Percentiles rank a stretch among this genome's conserved stretches.
Evolutionary conservation across 2,888 invertebrate genomes (phyloP).

Genomic region (Nymphalis urticae): DNA sequence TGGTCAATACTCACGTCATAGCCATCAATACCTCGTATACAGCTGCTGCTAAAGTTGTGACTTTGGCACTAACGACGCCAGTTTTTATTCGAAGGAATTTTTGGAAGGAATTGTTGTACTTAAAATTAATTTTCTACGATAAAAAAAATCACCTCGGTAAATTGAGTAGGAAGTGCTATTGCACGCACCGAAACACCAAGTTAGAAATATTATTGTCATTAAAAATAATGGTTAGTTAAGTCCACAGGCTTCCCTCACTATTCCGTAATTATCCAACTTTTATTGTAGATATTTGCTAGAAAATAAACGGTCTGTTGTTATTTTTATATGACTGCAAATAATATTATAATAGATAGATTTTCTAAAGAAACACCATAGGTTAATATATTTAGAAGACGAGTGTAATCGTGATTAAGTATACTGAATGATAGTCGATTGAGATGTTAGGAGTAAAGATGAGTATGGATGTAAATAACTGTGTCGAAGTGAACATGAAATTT

Average conservation of each 20-base stretch:
- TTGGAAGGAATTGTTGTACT: slow-evolving; percentile 69
- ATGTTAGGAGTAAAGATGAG: slow-evolving; percentile 46
- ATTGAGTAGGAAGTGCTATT: slow-evolving; percentile 78
- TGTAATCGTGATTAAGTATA: slow-evolving; percentile 45
- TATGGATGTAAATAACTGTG: slow-evolving; percentile 43
- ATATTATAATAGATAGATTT: slow-evolving; percentile 71
- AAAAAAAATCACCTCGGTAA: slow-evolving; percentile 58
- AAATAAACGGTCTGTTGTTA: slow-evolving; percentile 75
- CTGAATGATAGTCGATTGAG: slow-evolving; percentile 45
- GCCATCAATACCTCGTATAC: slow-evolving; percentile 27
- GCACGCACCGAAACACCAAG: slow-evolving; percentile 79
- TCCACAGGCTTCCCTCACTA: slow-evolving; percentile 72
- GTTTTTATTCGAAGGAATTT: slow-evolving; percentile 67
- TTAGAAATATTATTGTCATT: slow-evolving; percentile 61
- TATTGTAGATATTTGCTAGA: slow-evolving; percentile 77
- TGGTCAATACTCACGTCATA: slow-evolving; percentile 39
- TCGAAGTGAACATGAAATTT: slow-evolving; percentile 37
- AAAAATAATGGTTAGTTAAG: slow-evolving; percentile 63
- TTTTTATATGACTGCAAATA: slow-evolving; percentile 80
- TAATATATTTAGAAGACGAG: slow-evolving; percentile 53
- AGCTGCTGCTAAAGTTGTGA: slow-evolving; percentile 34
- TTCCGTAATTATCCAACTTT: slow-evolving; percentile 66
- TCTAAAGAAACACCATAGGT: slow-evolving; percentile 74
- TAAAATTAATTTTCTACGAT: slow-evolving; percentile 59
- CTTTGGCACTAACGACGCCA: slow-evolving; percentile 44